phyloP scores from a whole-genome alignment of 2,888 invertebrate species.

The Dicranocentrus wangi region DNA sequence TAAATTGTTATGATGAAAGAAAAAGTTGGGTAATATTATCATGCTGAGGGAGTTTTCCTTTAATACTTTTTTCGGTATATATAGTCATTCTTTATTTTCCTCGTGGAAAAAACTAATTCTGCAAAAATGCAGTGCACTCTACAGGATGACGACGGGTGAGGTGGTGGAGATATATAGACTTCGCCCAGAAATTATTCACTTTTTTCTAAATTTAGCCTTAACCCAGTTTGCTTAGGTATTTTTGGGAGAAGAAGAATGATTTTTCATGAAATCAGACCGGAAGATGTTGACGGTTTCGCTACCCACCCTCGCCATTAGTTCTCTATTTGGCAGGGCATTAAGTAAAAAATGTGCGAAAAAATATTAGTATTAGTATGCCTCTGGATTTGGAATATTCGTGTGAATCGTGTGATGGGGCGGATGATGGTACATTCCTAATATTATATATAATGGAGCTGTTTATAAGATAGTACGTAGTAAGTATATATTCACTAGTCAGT shows the following conservation, averaged over 20 bases:
- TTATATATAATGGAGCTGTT: no score
- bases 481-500: no score
- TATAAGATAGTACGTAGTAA: no score
- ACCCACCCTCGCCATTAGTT: conserved; percentile 55
- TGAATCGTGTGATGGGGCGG: not conserved
- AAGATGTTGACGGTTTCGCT: conserved; percentile 59
- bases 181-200: conserved; percentile 22
- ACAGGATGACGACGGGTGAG: not conserved
- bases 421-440: no score
- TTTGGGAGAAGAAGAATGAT: conserved; percentile 42
- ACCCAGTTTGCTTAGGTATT: conserved; percentile 42
- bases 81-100: not conserved
- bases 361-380: not conserved
- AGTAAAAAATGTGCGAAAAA: not conserved
- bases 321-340: not conserved
- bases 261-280: conserved; percentile 60
- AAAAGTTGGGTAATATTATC: conserved; percentile 2
- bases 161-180: conserved; percentile 54
- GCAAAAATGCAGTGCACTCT: not conserved
- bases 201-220: conserved; percentile 55
- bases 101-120: conserved; percentile 10
- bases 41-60: no score
- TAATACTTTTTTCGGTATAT: no score
- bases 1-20: conserved; percentile 31
- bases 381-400: not conserved